Base-by-base conservation (phyloP, 2,888 invertebrate genomes). In the Hirtodrosophila alboralis region DNA sequence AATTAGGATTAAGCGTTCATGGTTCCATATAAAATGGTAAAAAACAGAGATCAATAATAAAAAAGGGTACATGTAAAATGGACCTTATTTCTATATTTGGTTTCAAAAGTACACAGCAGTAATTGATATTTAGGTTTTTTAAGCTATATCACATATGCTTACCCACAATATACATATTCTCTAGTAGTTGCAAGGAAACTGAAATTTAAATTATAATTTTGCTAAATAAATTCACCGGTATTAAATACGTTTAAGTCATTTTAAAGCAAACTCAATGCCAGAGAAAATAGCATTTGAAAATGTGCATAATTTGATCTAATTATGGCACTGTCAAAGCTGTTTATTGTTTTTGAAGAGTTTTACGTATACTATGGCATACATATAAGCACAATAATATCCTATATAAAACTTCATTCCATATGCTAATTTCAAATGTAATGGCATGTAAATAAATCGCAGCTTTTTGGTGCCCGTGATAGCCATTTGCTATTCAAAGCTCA, bases 241-340 rank as follows among this genome's bases (percentile, higher is more conserved):
- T 59, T 58, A 40, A 30, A 47, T 23, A n/a, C 23, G 23, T 23
- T 23, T 23, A 23, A 23, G 53, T 27, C 47, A 14, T 27, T 59
- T 44, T 61, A 58, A 63, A 57, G 56, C 43, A 27, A 66, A 70
- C 59, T 76, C 59, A 62, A 62, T 73, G 74, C 44, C 52, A 36
- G 21, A 30, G 44, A 40, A 63, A 69, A 73, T 76, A 59, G 62
- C 60, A 63, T 61, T 73, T 59, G 30, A 41, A 56, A 62, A 56
- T 54, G 52, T 47, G 81, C 67, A 84, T 76, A 78, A 84, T 70
- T 54, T 58, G 7, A 41, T 26, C 59, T 66, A 77, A 84, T 84
- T 80, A 66, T 63, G 41, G 18, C 43, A 28, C 43, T 36, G 52
- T 23, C 51, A 74, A 74, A 77, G 63, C 77, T 77, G 81, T 74